Percentiles rank a stretch among this genome's conserved stretches.
Conservation (phyloP, 2,113 vertebrate genomes). For the Nothobranchius kuhntae region DNA sequence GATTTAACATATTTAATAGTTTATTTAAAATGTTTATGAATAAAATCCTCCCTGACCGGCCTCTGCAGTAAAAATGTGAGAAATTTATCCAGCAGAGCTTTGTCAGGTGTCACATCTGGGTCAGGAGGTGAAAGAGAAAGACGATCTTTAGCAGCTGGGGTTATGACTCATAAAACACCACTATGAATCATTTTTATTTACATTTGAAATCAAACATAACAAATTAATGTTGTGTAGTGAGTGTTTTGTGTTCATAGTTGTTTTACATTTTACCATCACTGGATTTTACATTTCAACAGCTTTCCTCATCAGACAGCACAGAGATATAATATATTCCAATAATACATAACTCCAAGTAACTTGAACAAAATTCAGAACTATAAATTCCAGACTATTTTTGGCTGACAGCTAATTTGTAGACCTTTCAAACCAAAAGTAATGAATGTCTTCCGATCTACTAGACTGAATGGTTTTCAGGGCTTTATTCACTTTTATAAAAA, state of each 20-base stretch:
- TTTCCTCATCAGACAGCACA: too few relatives aligned
- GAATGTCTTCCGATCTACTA: too few relatives aligned
- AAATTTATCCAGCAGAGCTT: conserved; percentile 1
- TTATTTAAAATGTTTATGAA: conserved; percentile 20
- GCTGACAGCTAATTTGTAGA: too few relatives aligned
- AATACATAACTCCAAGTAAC: too few relatives aligned
- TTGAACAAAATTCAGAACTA: too few relatives aligned
- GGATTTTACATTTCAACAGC: too few relatives aligned
- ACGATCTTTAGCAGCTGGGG: conserved; percentile 21
- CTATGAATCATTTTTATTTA: neutral
- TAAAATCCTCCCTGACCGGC: neutral
- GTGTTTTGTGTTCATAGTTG: neutral
- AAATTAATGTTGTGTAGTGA: neutral
- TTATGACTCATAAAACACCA: neutral
- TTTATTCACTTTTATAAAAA: too few relatives aligned
- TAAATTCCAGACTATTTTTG: too few relatives aligned
- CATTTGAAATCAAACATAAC: neutral
- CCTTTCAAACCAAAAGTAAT: too few relatives aligned
- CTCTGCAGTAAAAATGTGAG: conserved; percentile 27
- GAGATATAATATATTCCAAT: too few relatives aligned
- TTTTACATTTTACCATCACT: too few relatives aligned
- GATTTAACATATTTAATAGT: neutral
- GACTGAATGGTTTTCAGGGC: too few relatives aligned
- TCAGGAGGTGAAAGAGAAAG: conserved; percentile 11
- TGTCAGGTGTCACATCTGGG: conserved; percentile 31